These are phyloP conservation scores for Drosophila teissieri DNA, from an alignment of 1,140 invertebrate species.

Conservation along the genomic window DNA sequence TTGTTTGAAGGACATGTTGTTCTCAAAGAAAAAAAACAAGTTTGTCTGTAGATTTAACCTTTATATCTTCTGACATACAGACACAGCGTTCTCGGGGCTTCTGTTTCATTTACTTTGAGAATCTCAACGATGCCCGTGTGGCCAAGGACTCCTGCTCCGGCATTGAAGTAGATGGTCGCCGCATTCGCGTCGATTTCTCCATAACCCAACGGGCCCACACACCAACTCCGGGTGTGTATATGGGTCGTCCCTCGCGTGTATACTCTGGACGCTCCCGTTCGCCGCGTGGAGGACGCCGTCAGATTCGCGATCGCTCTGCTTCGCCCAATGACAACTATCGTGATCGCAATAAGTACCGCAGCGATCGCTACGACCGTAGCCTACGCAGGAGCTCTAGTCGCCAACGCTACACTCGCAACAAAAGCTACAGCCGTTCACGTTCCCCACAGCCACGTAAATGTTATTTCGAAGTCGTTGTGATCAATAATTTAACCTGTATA, in stretches of 20 bases:
- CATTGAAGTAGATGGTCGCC: slow-evolving; percentile 96
- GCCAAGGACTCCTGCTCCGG: slow-evolving; percentile 97
- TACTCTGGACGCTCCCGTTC: slow-evolving; percentile 19
- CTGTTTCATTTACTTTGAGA: slow-evolving; percentile 98
- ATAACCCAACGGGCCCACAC: slow-evolving; percentile 99
- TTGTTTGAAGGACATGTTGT: background rate
- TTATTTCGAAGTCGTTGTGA: too few species aligned
- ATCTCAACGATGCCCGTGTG: slow-evolving; percentile 94
- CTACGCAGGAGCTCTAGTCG: slow-evolving; percentile 35
- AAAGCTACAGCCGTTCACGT: slow-evolving; percentile 44
- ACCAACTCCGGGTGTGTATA: slow-evolving; percentile 98
- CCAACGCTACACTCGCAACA: slow-evolving; percentile 46
- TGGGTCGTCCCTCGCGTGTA: slow-evolving; percentile 93
- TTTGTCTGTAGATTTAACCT: background rate
- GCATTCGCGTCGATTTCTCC: slow-evolving; percentile 98
- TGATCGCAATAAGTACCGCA: slow-evolving; percentile 3
- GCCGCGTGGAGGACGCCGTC: slow-evolving; percentile 20
- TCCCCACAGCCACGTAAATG: slow-evolving; percentile 37
- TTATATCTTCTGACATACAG: slow-evolving; percentile 84
- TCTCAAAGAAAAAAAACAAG: too few species aligned
- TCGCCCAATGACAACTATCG: slow-evolving; percentile 16
- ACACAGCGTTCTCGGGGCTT: slow-evolving; percentile 97
- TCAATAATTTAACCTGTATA: background rate
- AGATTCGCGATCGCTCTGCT: slow-evolving; percentile 20
- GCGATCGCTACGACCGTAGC: slow-evolving; percentile 12